These are phyloP conservation scores for Drosophila busckii DNA, from an alignment of 1,140 invertebrate species.

Conservation along the genomic window DNA sequence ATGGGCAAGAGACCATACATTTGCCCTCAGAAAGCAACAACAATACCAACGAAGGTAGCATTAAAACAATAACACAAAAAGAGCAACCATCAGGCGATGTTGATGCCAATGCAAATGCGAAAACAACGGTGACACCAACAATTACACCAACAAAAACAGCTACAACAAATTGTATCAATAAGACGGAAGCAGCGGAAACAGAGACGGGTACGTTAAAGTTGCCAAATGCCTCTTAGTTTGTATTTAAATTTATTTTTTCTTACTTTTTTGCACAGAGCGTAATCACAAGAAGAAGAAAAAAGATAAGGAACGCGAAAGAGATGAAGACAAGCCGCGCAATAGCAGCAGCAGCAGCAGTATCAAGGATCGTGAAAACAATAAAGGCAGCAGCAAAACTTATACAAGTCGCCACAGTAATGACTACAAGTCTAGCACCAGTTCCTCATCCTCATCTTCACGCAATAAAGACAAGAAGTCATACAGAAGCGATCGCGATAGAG, in stretches of 20 bases:
- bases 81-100: constrained; percentile 33
- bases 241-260: constrained; percentile 9
- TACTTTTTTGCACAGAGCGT: constrained; percentile 38
- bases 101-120: constrained; percentile 52
- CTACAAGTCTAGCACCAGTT: constrained; percentile 45
- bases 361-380: constrained; percentile 28
- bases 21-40: constrained; percentile 20
- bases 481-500: constrained; percentile 47
- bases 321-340: constrained; percentile 55
- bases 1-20: constrained; percentile 12
- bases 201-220: constrained; percentile 56
- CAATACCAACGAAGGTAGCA: constrained; percentile 16
- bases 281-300: constrained; percentile 70
- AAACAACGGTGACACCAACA: constrained; percentile 25
- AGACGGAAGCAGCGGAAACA: constrained; percentile 18
- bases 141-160: constrained; percentile 8
- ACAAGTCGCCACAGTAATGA: constrained; percentile 31
- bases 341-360: constrained; percentile 20
- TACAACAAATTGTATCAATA: constrained; percentile 36
- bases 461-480: constrained; percentile 61
- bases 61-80: constrained; percentile 20
- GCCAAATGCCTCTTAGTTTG: constrained; percentile 21
- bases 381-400: constrained; percentile 35
- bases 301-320: constrained; percentile 66
- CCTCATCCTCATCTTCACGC: constrained; percentile 36